Conservation (phyloP, 2,888 invertebrate genomes). For the Pseudoips prasinana region DNA sequence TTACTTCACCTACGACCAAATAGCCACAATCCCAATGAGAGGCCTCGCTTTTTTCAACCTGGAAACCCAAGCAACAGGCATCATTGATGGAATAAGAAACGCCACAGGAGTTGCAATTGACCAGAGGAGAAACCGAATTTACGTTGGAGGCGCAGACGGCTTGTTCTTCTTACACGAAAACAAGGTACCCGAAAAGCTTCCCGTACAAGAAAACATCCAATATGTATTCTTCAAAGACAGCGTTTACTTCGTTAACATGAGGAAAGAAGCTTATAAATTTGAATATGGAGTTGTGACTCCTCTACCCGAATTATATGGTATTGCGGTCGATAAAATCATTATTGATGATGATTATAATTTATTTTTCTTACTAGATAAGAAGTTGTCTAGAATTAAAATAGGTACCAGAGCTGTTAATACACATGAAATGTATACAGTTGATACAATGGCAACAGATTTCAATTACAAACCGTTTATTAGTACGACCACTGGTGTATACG, state of each 20-base stretch:
- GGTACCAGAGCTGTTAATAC: constrained; percentile 56
- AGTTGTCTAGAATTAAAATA: constrained; percentile 54
- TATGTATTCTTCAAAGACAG: constrained; percentile 56
- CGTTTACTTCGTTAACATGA: constrained; percentile 53
- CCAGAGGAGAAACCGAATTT: constrained; percentile 51
- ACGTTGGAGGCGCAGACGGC: constrained; percentile 62
- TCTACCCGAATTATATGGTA: constrained; percentile 48
- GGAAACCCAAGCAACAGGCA: constrained; percentile 40
- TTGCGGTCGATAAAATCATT: constrained; percentile 50
- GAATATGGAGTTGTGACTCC: constrained; percentile 48
- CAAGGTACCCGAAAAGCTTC: constrained; percentile 53
- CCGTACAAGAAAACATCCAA: constrained; percentile 54
- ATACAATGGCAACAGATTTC: constrained; percentile 48
- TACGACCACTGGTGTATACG: constrained; percentile 53
- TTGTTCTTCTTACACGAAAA: constrained; percentile 54
- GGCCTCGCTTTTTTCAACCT: constrained; percentile 53
- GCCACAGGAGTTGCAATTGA: constrained; percentile 63
- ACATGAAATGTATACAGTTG: constrained; percentile 49
- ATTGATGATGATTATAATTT: constrained; percentile 63
- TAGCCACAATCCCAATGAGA: constrained; percentile 41
- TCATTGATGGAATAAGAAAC: constrained; percentile 60
- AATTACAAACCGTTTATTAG: constrained; percentile 50
- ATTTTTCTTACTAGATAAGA: constrained; percentile 51
- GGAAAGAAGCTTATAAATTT: constrained; percentile 55
- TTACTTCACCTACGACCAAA: constrained; percentile 63